Conservation (phyloP, 2,888 invertebrate species). For the Acleris sparsana region DNA sequence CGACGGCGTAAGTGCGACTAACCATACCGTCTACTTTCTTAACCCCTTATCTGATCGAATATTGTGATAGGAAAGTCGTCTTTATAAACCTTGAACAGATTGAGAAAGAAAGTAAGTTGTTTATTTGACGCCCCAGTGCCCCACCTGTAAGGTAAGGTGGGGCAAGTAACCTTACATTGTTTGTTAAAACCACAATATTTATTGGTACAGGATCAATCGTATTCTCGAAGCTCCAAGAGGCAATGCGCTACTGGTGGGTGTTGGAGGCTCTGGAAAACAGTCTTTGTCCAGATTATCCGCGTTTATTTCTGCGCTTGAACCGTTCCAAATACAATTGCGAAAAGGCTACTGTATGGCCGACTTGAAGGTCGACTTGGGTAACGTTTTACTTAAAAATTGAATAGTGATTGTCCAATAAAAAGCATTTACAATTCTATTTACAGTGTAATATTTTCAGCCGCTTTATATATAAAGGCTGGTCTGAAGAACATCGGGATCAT, state of each 20-base stretch:
- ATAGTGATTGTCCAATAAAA: too few relatives aligned
- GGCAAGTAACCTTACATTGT: neutral
- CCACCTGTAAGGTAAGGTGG: too few relatives aligned
- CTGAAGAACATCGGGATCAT: constrained; percentile 93
- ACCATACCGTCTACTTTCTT: too few relatives aligned
- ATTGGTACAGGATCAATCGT: constrained; percentile 89
- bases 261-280: constrained; percentile 98
- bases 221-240: constrained; percentile 96
- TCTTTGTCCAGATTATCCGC: constrained; percentile 94
- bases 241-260: constrained; percentile 95
- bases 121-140: too few relatives aligned
- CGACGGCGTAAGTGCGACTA: too few relatives aligned
- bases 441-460: constrained; percentile 73
- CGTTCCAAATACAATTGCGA: constrained; percentile 94
- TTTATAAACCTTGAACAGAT: too few relatives aligned
- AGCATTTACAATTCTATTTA: neutral
- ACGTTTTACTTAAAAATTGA: constrained; percentile 15
- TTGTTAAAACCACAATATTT: neutral
- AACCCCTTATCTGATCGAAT: too few relatives aligned
- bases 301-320: constrained; percentile 95
- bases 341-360: constrained; percentile 94
- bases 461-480: constrained; percentile 92
- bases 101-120: neutral
- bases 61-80: too few relatives aligned
- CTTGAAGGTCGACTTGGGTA: constrained; percentile 87